Evolutionary conservation across 2,888 invertebrate species (phyloP), one percentile per base, ranked within the genome.

Genomic region (Eupithecia exiguata): DNA sequence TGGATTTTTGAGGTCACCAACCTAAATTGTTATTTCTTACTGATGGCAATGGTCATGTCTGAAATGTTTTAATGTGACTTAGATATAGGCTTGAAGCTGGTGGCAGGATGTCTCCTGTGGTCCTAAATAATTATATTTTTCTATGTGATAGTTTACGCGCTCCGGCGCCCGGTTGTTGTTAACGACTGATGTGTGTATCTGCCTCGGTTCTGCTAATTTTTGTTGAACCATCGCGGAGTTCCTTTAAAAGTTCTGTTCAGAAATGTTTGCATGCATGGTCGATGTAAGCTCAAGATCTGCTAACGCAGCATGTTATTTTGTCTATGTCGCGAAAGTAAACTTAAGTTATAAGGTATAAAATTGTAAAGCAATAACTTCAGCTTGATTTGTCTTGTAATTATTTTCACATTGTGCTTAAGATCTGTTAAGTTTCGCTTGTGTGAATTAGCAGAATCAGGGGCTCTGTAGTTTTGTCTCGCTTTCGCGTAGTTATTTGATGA

Each of bases 61-160:
- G 4, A 25, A 5, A 25, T 25, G 58, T 58, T 25, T 12, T 1
- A 63, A n/a, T 21, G 66, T 66, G 66, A 40, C 66, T 66, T 21
- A 21, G 66, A 16, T 10, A 38, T 5, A 35, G n/a, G 12, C n/a
- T 65, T 38, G 36, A n/a, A 65, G 21, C 62, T 62, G 66, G 38
- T 21, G 66, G 25, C 40, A 66, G 66, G 66, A 66, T 40, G 40
- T 66, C 66, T 40, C 40, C 40, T 36, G 38, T 21, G 40, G 40
- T 66, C 66, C 66, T 66, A 88, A 86, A 90, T 88, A 82, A 85
- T 86, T 90, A 89, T 91, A 91, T 91, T 91, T 91, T 91, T 91
- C 84, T 91, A 91, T 88, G 89, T 89, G 90, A 89, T 89, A 86
- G 83, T 86, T 79, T 79, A 79, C 76, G 78, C 82, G 77, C 76